Evolutionary conservation across 2,888 invertebrate species (phyloP), one percentile per base, ranked within the genome.

Genomic region (Parnassius smintheus): DNA sequence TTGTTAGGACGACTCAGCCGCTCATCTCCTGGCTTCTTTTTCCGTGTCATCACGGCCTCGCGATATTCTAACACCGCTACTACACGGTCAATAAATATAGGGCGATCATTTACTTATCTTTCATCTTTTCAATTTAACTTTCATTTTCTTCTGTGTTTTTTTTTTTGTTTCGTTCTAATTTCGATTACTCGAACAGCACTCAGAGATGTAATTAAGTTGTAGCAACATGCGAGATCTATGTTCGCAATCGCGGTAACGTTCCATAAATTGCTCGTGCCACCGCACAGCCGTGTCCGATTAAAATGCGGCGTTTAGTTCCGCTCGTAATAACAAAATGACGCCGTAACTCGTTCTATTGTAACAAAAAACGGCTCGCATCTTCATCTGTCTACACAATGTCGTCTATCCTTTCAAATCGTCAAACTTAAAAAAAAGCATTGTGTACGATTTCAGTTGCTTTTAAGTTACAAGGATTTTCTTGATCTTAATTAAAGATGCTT

Each of bases 81-180:
- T 35, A 4, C 35, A 35, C 1, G 35, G 35, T 35, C 35, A 35
- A 35, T 35, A 35, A 35, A 35, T 35, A 35, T 35, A 57, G 50
- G 12, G 41, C 57, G 13, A 58, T 49, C 35, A 51, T 59, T 59
- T 59, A 59, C 35, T 58, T 45, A 45, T 56, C 51, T 9, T 51
- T 12, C 12, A 25, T 41, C 51, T 22, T 50, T 51, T 56, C 56
- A 7, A 53, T 55, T 58, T 54, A 50, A 55, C 63, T 63, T 63
- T 63, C 63, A 56, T 51, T 63, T 63, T 63, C 63, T 51, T 59
- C 35, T 45, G 45, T 25, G 59, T 55, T 57, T 50, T 62, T 56
- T 49, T 35, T 51, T 51, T 59, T 59, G 50, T 59, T 56, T 45
- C 51, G 59, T 50, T 49, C 58, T 13, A 45, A 55, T 62, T 62